phyloP scores from a whole-genome alignment of 2,113 vertebrate genomes.

The Corythaeola cristata region DNA sequence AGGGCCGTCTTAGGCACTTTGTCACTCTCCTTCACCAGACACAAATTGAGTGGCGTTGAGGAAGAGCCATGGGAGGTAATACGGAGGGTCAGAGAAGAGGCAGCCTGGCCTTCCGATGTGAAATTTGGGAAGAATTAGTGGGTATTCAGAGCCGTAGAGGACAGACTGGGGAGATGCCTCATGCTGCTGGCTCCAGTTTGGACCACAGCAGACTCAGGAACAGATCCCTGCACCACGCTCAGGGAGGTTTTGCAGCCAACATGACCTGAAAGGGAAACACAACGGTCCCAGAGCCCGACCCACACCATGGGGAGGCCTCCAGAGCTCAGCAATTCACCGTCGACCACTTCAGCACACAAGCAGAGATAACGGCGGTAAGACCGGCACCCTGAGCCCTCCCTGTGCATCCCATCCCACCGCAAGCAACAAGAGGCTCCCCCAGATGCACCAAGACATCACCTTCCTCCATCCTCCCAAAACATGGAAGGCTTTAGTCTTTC shows the following conservation, averaged over 20 bases:
- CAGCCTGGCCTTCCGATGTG: background rate
- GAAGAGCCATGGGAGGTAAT: background rate
- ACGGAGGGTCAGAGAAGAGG: background rate
- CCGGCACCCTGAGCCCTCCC: background rate
- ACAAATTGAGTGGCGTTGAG: background rate
- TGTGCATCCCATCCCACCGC: background rate
- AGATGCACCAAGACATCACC: background rate
- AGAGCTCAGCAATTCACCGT: background rate
- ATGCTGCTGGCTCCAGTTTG: background rate
- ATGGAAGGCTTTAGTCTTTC: background rate
- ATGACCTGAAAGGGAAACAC: background rate
- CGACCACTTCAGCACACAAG: background rate
- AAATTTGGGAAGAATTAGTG: background rate
- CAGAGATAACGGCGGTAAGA: background rate
- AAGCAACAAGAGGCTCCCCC: background rate
- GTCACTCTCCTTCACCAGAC: background rate
- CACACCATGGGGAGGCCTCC: background rate
- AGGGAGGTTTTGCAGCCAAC: background rate
- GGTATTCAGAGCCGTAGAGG: background rate
- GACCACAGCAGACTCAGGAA: background rate
- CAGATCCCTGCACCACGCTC: background rate
- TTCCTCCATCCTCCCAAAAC: background rate
- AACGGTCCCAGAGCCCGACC: rapidly evolving
- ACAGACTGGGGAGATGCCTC: background rate
- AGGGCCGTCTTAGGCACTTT: background rate